These are phyloP conservation scores for Columba janthina DNA, from an alignment of 2,113 vertebrate species.

Conservation along the genomic window DNA sequence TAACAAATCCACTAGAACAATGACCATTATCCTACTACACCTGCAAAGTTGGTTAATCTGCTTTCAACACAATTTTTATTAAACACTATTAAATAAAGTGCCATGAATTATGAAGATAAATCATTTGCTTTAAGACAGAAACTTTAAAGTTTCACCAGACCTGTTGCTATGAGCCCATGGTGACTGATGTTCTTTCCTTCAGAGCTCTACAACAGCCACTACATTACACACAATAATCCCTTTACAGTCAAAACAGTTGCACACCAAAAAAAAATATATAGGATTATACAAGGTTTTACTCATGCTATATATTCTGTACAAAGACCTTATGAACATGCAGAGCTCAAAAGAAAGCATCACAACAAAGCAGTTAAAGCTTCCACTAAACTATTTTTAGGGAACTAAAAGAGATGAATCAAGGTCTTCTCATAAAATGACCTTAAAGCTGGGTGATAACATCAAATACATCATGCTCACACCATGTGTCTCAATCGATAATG, in stretches of 20 bases:
- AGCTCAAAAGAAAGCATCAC: not conserved
- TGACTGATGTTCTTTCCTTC: not conserved
- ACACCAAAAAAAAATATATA: not conserved
- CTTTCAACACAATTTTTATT: not conserved
- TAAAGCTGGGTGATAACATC: not conserved
- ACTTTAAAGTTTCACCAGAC: not conserved
- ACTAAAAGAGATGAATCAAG: not conserved
- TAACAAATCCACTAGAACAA: not conserved
- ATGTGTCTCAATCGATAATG: not conserved
- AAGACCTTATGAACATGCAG: not conserved
- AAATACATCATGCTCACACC: not conserved
- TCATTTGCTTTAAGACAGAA: not conserved
- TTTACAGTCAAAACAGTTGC: not conserved
- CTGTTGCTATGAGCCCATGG: not conserved
- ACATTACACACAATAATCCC: not conserved
- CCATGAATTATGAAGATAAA: not conserved
- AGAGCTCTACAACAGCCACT: not conserved
- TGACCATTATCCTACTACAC: fast-evolving
- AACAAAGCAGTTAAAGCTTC: not conserved
- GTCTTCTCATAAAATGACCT: not conserved
- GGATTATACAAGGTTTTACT: not conserved
- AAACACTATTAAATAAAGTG: not conserved
- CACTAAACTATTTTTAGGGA: not conserved
- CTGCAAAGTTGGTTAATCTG: not conserved
- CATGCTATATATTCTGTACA: not conserved